Evolutionary conservation across 2,797 vertebrate genomes (phyloP).

Genomic region (Heliangelus exortis): DNA sequence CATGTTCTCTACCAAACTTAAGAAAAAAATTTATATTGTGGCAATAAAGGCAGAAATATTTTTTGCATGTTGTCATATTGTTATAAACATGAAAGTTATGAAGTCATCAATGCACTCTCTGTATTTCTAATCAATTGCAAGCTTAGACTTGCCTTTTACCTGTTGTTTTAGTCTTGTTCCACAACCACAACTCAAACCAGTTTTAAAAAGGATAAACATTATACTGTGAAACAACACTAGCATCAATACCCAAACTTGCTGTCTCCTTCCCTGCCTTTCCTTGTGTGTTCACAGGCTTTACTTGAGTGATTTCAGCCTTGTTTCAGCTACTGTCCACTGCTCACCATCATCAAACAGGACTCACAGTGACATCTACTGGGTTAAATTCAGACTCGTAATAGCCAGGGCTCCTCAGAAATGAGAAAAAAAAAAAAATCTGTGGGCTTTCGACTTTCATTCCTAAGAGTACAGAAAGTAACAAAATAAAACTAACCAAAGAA

Average conservation of each 20-base stretch:
- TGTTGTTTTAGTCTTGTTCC: not conserved
- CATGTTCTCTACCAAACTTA: not conserved
- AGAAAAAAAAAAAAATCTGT: not conserved
- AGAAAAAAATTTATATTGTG: not conserved
- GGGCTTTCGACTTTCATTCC: not conserved
- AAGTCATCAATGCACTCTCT: not conserved
- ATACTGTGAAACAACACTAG: not conserved
- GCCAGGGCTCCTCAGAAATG: not conserved
- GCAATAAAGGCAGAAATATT: not conserved
- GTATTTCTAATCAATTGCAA: not conserved
- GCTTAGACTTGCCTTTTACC: not conserved
- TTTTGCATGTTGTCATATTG: not conserved
- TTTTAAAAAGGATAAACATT: not conserved
- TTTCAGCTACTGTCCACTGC: constrained; percentile 27
- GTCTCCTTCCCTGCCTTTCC: not conserved
- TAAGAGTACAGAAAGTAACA: not conserved
- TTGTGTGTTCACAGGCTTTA: not conserved
- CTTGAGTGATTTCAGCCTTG: not conserved
- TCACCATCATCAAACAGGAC: constrained; percentile 53
- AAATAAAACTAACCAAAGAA: not conserved
- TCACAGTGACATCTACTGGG: constrained; percentile 79
- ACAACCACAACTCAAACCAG: not conserved
- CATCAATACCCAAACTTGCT: not conserved
- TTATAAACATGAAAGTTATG: not conserved
- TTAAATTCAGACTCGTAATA: constrained; percentile 9